Conservation (phyloP, 1,140 invertebrate species). For the Micrasema minimum region DNA sequence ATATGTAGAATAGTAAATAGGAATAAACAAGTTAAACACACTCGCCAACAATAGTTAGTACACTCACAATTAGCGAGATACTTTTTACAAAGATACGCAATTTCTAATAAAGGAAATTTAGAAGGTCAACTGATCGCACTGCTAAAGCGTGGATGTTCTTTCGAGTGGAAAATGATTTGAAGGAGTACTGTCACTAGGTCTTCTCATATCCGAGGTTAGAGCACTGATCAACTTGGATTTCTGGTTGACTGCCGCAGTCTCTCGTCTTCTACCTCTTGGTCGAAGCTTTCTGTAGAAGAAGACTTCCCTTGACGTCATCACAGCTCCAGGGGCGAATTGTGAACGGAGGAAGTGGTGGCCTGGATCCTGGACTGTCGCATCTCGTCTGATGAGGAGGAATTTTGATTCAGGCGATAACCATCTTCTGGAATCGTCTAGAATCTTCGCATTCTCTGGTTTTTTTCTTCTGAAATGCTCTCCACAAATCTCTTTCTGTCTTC, state of each 20-base stretch:
- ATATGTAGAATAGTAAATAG: too few relatives aligned
- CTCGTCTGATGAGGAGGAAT: not conserved
- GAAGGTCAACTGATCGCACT: not conserved
- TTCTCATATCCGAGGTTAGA: too few relatives aligned
- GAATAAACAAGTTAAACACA: too few relatives aligned
- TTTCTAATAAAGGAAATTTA: not conserved
- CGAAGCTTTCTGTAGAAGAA: slow-evolving; percentile 42
- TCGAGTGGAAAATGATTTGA: not conserved
- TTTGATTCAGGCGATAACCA: too few relatives aligned
- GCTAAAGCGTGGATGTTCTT: slow-evolving; percentile 1
- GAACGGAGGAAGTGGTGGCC: not conserved
- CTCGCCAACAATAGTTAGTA: too few relatives aligned
- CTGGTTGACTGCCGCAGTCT: not conserved
- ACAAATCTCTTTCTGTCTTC: too few relatives aligned
- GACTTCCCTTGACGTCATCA: slow-evolving; percentile 42
- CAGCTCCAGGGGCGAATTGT: slow-evolving; percentile 37
- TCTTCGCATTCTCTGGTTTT: too few relatives aligned
- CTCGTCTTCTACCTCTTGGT: slow-evolving; percentile 49
- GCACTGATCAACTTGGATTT: not conserved
- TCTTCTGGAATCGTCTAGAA: too few relatives aligned
- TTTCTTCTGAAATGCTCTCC: too few relatives aligned
- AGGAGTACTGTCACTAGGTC: not conserved
- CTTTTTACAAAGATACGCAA: not conserved
- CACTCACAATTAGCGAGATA: too few relatives aligned
- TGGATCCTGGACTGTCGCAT: slow-evolving; percentile 4